Evolutionary conservation across 1,140 invertebrate species (phyloP).

Genomic region (Anastrepha ludens): DNA sequence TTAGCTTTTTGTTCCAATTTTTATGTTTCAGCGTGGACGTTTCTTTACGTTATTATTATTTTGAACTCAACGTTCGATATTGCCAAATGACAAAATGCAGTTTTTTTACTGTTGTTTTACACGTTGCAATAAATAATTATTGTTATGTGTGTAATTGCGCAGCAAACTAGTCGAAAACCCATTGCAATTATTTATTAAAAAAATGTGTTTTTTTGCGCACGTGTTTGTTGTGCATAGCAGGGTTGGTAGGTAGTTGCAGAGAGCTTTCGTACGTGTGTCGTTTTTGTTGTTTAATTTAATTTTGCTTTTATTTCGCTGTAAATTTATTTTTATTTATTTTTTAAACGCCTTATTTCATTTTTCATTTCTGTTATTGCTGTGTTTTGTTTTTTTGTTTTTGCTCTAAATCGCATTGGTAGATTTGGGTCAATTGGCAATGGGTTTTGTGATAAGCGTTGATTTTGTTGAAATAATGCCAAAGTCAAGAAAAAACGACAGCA

Average conservation of each 20-base stretch:
- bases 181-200: background rate
- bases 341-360: background rate
- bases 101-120: background rate
- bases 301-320: background rate
- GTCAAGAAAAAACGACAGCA: background rate
- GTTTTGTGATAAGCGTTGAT: background rate
- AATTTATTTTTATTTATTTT: background rate
- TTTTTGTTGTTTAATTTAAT: background rate
- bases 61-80: background rate
- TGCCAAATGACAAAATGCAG: conserved; percentile 29
- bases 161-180: background rate
- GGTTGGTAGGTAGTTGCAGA: background rate
- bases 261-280: background rate
- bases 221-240: conserved; percentile 3
- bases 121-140: conserved; percentile 36
- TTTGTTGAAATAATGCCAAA: conserved; percentile 34
- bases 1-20: conserved; percentile 4
- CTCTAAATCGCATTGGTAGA: background rate
- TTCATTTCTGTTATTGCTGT: background rate
- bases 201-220: background rate
- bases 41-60: background rate
- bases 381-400: background rate
- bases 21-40: background rate
- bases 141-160: conserved; percentile 19
- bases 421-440: conserved; percentile 1